These are phyloP conservation scores for Danio albolineatus DNA, from an alignment of 2,797 vertebrate species.

Conservation along the genomic window DNA sequence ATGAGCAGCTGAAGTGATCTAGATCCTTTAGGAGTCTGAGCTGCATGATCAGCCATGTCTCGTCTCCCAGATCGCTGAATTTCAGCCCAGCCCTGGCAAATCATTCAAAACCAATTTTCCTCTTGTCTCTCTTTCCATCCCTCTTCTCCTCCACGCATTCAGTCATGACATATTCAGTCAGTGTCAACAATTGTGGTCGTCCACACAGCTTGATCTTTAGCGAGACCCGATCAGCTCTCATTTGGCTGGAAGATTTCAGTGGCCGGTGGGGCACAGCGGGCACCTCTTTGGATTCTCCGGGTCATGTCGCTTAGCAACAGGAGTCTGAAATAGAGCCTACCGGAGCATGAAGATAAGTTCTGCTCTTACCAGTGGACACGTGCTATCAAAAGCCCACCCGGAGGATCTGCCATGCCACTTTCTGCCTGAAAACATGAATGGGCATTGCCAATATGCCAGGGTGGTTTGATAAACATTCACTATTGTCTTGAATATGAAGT, in stretches of 20 bases:
- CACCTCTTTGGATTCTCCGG: slow-evolving; percentile 58
- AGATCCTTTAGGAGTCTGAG: slow-evolving; percentile 42
- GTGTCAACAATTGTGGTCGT: slow-evolving; percentile 22
- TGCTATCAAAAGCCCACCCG: slow-evolving; percentile 76
- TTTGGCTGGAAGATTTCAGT: slow-evolving; percentile 22
- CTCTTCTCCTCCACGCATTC: slow-evolving; percentile 14
- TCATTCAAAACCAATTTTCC: slow-evolving; percentile 22
- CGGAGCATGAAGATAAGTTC: slow-evolving; percentile 65
- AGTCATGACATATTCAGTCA: slow-evolving; percentile 32
- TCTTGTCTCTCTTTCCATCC: slow-evolving; percentile 54
- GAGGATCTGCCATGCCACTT: slow-evolving; percentile 75
- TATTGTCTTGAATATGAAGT: not conserved
- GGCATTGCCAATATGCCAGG: slow-evolving; percentile 44
- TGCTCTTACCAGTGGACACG: slow-evolving; percentile 76
- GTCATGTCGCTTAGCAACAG: slow-evolving; percentile 59
- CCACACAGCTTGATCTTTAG: slow-evolving; percentile 12
- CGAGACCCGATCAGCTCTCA: slow-evolving; percentile 24
- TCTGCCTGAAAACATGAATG: slow-evolving; percentile 70
- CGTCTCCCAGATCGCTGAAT: slow-evolving; percentile 39
- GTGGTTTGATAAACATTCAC: slow-evolving; percentile 1
- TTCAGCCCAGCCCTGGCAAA: slow-evolving; percentile 1
- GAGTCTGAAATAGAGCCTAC: slow-evolving; percentile 39
- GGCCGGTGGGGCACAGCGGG: not conserved
- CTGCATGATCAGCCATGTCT: slow-evolving; percentile 32
- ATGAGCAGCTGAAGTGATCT: slow-evolving; percentile 49